Evolutionary conservation across 2,888 invertebrate species (phyloP).

Genomic region (Polydesmus complanatus): DNA sequence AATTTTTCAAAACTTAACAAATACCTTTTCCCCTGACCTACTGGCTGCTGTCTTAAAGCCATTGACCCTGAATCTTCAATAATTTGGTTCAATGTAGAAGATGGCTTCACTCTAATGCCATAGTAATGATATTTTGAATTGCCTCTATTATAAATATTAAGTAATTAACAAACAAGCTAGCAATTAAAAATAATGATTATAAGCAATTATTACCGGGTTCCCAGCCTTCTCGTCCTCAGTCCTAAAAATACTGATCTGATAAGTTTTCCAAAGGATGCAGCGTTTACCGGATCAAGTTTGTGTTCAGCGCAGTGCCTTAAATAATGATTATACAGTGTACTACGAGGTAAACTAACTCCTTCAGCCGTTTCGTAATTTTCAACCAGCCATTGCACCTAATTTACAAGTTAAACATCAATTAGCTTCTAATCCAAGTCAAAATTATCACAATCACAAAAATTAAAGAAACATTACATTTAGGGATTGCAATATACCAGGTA

Average conservation of each 20-base stretch:
- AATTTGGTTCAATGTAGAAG: constrained; percentile 52
- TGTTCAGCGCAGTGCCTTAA: constrained; percentile 74
- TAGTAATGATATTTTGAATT: constrained; percentile 99
- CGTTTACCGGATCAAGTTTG: constrained; percentile 95
- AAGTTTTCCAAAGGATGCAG: constrained; percentile 97
- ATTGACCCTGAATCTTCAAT: constrained; percentile 24
- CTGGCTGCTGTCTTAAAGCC: constrained; percentile 33
- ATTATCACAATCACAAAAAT: no score
- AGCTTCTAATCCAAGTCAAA: no score
- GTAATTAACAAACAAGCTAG: background rate
- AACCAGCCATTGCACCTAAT: constrained; percentile 78
- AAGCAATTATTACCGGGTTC: constrained; percentile 55
- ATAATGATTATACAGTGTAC: constrained; percentile 93
- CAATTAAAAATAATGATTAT: constrained; percentile 6
- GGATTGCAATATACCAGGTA: no score
- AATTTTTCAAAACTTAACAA: no score
- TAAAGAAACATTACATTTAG: no score
- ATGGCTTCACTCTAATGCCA: constrained; percentile 92
- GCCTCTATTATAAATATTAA: constrained; percentile 45
- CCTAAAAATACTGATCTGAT: constrained; percentile 97
- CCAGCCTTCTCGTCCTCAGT: constrained; percentile 79
- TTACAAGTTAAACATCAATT: constrained; percentile 4
- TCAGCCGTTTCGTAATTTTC: constrained; percentile 98
- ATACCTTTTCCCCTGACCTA: constrained; percentile 33
- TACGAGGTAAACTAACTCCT: constrained; percentile 79